Conservation (phyloP, 2,888 invertebrate genomes). For the Hirtodrosophila histrioides region DNA sequence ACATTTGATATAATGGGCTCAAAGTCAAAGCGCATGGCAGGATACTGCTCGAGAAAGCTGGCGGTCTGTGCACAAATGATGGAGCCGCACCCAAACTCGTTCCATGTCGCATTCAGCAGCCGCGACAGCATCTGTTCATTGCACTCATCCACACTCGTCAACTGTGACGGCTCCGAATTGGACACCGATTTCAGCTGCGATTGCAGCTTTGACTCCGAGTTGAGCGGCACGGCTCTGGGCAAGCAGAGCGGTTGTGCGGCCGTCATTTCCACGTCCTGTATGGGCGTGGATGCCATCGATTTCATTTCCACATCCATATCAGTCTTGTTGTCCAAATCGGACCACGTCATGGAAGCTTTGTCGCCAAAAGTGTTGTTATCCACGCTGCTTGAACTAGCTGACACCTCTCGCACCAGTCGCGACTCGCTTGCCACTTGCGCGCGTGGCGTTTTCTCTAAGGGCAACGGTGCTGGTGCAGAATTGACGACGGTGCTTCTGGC, state of each 20-base stretch:
- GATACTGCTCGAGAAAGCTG: slow-evolving; percentile 86
- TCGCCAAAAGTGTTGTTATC: slow-evolving; percentile 27
- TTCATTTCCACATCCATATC: slow-evolving; percentile 82
- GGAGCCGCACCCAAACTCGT: slow-evolving; percentile 86
- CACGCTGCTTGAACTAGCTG: slow-evolving; percentile 33
- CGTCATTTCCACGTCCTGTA: slow-evolving; percentile 85
- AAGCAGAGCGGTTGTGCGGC: slow-evolving; percentile 59
- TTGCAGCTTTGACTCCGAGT: background rate
- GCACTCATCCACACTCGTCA: slow-evolving; percentile 82
- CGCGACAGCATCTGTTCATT: slow-evolving; percentile 87
- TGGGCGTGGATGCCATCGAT: slow-evolving; percentile 66
- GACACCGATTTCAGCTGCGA: background rate
- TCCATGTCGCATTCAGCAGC: slow-evolving; percentile 90
- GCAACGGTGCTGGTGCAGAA: slow-evolving; percentile 15
- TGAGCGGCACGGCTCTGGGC: slow-evolving; percentile 2
- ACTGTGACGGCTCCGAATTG: slow-evolving; percentile 2
- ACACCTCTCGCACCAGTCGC: slow-evolving; percentile 76
- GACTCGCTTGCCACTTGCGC: slow-evolving; percentile 74
- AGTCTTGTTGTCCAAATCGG: slow-evolving; percentile 38
- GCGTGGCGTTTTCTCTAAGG: slow-evolving; percentile 45
- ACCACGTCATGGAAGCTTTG: slow-evolving; percentile 40
- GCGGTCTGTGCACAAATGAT: slow-evolving; percentile 87
- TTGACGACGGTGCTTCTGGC: slow-evolving; percentile 56
- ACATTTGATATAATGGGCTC: slow-evolving; percentile 87
- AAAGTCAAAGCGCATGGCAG: slow-evolving; percentile 83